phyloP scores from a whole-genome alignment of 1,140 invertebrate genomes.

The Nilaparvata lugens region DNA sequence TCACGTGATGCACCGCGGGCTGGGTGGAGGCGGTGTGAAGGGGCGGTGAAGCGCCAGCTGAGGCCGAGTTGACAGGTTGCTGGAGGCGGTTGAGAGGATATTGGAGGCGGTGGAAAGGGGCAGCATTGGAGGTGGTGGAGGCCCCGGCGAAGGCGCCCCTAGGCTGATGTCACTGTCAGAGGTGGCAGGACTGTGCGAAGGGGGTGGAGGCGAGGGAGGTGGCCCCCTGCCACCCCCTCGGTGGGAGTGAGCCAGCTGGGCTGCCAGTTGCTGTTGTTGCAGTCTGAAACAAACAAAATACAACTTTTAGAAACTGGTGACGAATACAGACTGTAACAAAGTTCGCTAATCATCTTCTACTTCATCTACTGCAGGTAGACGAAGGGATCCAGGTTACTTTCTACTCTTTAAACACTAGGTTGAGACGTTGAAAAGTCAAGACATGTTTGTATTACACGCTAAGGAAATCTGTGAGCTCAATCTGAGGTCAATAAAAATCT shows the following conservation, averaged over 20 bases:
- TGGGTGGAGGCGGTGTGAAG: conserved; percentile 23
- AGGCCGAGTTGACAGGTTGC: conserved; percentile 17
- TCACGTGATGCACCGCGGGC: conserved; percentile 24
- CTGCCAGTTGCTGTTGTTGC: conserved; percentile 32
- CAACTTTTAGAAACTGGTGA: too few species aligned
- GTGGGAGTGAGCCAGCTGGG: conserved; percentile 28
- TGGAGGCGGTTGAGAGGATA: conserved; percentile 15
- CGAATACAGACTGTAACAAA: too few species aligned
- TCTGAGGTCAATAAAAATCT: too few species aligned
- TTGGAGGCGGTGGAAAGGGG: conserved; percentile 14
- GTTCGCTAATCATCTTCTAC: too few species aligned
- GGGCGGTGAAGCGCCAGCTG: conserved; percentile 25
- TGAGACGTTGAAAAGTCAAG: too few species aligned
- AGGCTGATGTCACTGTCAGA: conserved; percentile 30
- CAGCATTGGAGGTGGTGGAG: conserved; percentile 14
- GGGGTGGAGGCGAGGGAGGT: conserved; percentile 21
- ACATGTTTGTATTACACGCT: too few species aligned
- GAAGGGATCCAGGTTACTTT: too few species aligned
- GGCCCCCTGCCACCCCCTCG: conserved; percentile 15
- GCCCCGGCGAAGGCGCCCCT: conserved; percentile 30
- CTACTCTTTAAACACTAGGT: too few species aligned
- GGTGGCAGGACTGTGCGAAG: conserved; percentile 24
- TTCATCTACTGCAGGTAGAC: too few species aligned
- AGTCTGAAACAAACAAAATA: conserved; percentile 21
- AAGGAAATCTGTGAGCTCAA: too few species aligned